These are phyloP conservation scores for Conger conger DNA, from an alignment of 2,113 vertebrate species.

Conservation along the genomic window DNA sequence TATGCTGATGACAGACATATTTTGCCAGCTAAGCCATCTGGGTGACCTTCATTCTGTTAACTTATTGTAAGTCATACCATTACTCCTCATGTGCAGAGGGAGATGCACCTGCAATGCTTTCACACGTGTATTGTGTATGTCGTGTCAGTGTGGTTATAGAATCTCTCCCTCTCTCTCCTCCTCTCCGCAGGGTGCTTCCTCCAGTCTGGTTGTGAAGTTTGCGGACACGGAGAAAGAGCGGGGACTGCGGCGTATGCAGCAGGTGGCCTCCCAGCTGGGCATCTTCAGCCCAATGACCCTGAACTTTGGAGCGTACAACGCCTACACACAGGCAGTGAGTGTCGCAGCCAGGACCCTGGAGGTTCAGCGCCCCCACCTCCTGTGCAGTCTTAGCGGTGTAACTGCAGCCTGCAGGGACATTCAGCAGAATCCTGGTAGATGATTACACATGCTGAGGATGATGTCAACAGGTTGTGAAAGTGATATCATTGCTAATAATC, in stretches of 20 bases:
- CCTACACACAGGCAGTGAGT: constrained; percentile 87
- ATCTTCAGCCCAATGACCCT: constrained; percentile 89
- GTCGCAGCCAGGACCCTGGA: constrained; percentile 51
- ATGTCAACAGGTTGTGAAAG: not conserved
- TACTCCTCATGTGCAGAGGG: too few relatives aligned
- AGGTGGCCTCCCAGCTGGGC: constrained; percentile 85
- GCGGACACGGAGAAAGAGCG: constrained; percentile 91
- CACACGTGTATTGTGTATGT: too few relatives aligned
- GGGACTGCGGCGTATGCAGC: constrained; percentile 86
- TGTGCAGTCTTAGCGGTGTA: not conserved
- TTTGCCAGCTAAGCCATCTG: too few relatives aligned
- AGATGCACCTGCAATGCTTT: too few relatives aligned
- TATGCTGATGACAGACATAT: too few relatives aligned
- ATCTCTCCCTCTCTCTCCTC: constrained; percentile 9
- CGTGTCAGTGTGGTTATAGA: too few relatives aligned
- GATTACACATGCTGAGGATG: not conserved
- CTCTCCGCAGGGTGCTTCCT: constrained; percentile 78
- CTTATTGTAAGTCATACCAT: too few relatives aligned
- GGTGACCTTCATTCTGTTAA: too few relatives aligned
- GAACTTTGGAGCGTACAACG: constrained; percentile 87
- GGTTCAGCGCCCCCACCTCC: not conserved
- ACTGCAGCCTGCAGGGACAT: constrained; percentile 64
- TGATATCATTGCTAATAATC: not conserved
- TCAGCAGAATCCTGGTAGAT: constrained; percentile 25
- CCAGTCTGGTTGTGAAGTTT: constrained; percentile 91